Conservation (phyloP, 2,888 invertebrate species). For the Heliconius ethilla region DNA sequence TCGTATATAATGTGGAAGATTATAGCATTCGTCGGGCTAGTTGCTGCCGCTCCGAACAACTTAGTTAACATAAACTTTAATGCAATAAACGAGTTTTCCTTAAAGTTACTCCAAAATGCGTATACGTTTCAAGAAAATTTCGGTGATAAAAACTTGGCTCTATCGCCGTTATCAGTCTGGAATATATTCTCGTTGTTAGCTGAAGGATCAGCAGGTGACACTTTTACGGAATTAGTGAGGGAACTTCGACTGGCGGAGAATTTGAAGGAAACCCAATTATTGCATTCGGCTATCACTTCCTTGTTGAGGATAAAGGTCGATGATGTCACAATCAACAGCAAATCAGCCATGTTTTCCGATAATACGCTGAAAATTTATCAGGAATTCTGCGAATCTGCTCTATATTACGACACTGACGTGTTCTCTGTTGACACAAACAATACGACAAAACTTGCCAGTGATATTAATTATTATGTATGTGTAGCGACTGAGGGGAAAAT, state of each 20-base stretch:
- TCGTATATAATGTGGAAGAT: slow-evolving; percentile 62
- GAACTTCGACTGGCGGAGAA: slow-evolving; percentile 65
- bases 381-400: slow-evolving; percentile 70
- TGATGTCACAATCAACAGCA: slow-evolving; percentile 64
- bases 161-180: slow-evolving; percentile 75
- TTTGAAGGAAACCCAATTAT: slow-evolving; percentile 61
- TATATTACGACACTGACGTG: slow-evolving; percentile 78
- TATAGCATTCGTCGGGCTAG: slow-evolving; percentile 54
- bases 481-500: slow-evolving; percentile 86
- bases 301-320: slow-evolving; percentile 59
- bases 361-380: slow-evolving; percentile 61
- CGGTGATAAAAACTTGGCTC: slow-evolving; percentile 64
- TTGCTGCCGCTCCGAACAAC: slow-evolving; percentile 58
- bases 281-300: slow-evolving; percentile 61
- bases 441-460: slow-evolving; percentile 70
- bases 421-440: slow-evolving; percentile 81
- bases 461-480: slow-evolving; percentile 86
- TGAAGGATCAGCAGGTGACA: slow-evolving; percentile 72
- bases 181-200: slow-evolving; percentile 70
- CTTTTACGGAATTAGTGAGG: slow-evolving; percentile 66
- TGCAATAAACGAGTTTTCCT: slow-evolving; percentile 66
- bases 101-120: slow-evolving; percentile 67
- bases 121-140: slow-evolving; percentile 69
- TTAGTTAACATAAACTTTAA: slow-evolving; percentile 53
- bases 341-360: slow-evolving; percentile 68